A percentile compares a stretch with the other conserved stretches of the same genome.
Evolutionary conservation across 1,140 invertebrate species (phyloP).

Genomic region (Heliconius melpomene): DNA sequence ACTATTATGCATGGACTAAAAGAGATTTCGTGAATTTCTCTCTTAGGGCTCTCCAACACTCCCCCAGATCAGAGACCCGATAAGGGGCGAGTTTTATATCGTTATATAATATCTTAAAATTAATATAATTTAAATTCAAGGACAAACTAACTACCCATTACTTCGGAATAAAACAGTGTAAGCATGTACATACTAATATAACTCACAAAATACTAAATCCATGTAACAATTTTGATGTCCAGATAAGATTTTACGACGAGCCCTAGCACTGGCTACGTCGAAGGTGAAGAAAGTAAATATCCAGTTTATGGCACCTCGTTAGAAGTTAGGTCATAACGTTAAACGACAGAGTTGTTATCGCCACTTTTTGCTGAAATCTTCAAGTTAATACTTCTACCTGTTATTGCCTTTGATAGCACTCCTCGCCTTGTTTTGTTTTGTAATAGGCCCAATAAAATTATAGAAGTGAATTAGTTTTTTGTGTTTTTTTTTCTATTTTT

Average conservation of each 20-base stretch:
- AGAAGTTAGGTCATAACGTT: conserved; percentile 69
- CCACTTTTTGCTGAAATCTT: conserved; percentile 63
- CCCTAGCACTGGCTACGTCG: conserved; percentile 14
- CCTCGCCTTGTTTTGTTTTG: neutral
- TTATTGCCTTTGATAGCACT: conserved; percentile 24
- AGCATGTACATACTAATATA: neutral
- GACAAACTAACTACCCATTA: too few relatives aligned
- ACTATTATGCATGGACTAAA: too few relatives aligned
- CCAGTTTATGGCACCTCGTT: conserved; percentile 70
- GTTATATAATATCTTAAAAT: too few relatives aligned
- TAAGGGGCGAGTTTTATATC: too few relatives aligned
- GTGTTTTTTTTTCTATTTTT: neutral
- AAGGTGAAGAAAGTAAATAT: conserved; percentile 68
- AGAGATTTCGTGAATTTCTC: too few relatives aligned
- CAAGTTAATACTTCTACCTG: conserved; percentile 27
- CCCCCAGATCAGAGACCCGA: too few relatives aligned
- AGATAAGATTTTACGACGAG: conserved; percentile 57
- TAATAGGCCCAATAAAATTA: neutral
- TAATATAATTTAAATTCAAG: too few relatives aligned
- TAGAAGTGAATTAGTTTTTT: neutral
- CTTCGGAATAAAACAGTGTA: too few relatives aligned
- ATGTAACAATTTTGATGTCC: conserved; percentile 27
- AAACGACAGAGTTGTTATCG: conserved; percentile 68
- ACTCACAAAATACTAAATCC: conserved; percentile 30
- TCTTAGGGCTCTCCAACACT: too few relatives aligned